phyloP scores from a whole-genome alignment of 2,888 invertebrate genomes.

The Agriopis leucophaearia region DNA sequence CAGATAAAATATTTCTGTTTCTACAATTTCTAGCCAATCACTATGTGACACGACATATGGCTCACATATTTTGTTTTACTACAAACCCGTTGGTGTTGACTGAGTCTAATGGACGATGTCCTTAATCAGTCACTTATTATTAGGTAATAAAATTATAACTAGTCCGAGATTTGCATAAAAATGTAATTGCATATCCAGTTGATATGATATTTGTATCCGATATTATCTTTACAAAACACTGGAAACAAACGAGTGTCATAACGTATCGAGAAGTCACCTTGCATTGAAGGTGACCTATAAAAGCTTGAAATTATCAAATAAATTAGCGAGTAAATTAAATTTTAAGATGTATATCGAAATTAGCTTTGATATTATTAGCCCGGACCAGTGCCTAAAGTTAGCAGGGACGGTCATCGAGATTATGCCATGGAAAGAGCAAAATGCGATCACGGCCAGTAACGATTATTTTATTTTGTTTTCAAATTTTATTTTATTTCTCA shows the following conservation, averaged over 20 bases:
- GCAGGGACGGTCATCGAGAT: constrained; percentile 71
- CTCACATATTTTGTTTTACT: background rate
- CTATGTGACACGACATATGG: no score
- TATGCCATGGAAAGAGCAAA: constrained; percentile 58
- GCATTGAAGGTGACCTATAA: constrained; percentile 53
- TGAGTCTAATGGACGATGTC: background rate
- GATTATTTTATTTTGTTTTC: constrained; percentile 42
- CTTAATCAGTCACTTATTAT: constrained; percentile 39
- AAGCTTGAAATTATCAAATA: constrained; percentile 57
- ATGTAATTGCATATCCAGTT: constrained; percentile 68
- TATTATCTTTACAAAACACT: constrained; percentile 68
- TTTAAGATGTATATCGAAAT: constrained; percentile 71
- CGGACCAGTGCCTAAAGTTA: constrained; percentile 80
- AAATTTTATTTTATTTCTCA: constrained; percentile 57
- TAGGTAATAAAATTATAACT: constrained; percentile 64
- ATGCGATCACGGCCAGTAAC: constrained; percentile 57
- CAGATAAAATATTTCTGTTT: no score
- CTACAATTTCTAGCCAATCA: no score
- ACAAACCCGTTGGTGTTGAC: background rate
- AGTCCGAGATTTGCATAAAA: constrained; percentile 70
- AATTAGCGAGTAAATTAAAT: constrained; percentile 50
- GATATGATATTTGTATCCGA: constrained; percentile 65
- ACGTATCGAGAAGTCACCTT: constrained; percentile 39
- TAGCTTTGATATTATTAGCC: constrained; percentile 83
- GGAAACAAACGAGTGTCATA: constrained; percentile 40